Evolutionary conservation across 2,797 vertebrate genomes (phyloP), one percentile per base, ranked within the genome.

Genomic region (Sternotherus odoratus): DNA sequence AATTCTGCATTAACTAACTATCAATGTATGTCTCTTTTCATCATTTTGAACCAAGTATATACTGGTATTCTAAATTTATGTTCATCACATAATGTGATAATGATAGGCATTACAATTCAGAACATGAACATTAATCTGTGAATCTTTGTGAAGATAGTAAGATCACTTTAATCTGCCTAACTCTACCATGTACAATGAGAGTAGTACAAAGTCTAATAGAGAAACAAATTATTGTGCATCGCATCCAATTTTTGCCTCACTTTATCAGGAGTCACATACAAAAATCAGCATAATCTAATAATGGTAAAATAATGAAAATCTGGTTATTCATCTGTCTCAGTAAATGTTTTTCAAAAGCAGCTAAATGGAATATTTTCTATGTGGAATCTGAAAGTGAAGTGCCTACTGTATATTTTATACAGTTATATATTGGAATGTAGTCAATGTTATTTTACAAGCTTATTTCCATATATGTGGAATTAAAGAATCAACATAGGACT

Each of bases 131-230:
- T 79, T 96, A 95, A 93, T 95, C 88, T 96, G 53, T 90, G 19
- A 60, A 91, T 93, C 12, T 86, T 89, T 97, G 86, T 79, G 49
- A 89, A 95, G 96, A 53, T n/a, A 26, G 28, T 79, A 82, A 86
- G 12, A 92, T 90, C 3, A 91, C 94, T 94, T 94, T 92, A 95
- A 96, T 95, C 79, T 91, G 43, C 57, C 83, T 91, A 75, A 54
- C 91, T 93, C 74, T 81, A 90, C 10, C 19, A 82, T 56, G 24
- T 83, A 77, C 79, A 92, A 90, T 87, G 84, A 95, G 84, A 90
- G 24, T 36, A 50, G 12, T 54, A 88, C 39, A 88, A 87, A 93
- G 23, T 79, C 49, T 86, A 88, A 93, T 88, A 90, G 85, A 86
- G 75, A 96, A 95, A 89, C 36, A 92, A 92, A 91, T 85, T 63